Conservation (phyloP, 2,888 invertebrate genomes). For the Dryadula phaetusa region DNA sequence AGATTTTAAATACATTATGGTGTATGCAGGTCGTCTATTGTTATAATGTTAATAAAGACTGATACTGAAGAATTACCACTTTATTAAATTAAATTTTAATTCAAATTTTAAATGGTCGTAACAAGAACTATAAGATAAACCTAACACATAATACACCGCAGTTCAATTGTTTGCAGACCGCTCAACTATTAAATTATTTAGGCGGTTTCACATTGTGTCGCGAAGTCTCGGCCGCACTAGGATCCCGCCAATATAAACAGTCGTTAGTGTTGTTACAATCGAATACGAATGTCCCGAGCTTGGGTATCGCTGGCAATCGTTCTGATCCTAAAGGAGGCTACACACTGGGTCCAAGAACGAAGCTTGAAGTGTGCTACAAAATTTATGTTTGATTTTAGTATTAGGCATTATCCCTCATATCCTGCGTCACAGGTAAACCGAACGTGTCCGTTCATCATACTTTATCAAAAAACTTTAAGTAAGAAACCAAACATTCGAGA, state of each 20-base stretch:
- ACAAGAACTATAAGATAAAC: conserved; percentile 13
- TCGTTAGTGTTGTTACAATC: conserved; percentile 71
- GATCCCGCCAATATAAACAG: conserved; percentile 72
- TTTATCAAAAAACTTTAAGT: too few relatives aligned
- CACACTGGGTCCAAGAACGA: conserved; percentile 27
- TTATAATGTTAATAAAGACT: too few relatives aligned
- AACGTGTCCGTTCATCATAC: too few relatives aligned
- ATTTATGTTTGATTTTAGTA: neutral
- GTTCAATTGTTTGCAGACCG: conserved; percentile 65
- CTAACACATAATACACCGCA: conserved; percentile 19
- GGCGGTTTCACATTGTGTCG: conserved; percentile 79
- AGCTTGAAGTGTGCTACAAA: neutral
- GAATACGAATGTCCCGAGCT: conserved; percentile 54
- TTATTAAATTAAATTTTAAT: neutral
- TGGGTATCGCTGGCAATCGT: conserved; percentile 44
- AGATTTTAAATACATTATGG: too few relatives aligned
- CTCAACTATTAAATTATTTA: conserved; percentile 81
- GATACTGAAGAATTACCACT: too few relatives aligned
- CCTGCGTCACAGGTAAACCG: too few relatives aligned
- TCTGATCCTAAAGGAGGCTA: conserved; percentile 36
- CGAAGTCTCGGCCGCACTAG: conserved; percentile 58
- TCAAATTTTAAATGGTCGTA: neutral
- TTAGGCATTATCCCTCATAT: too few relatives aligned
- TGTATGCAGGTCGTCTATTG: too few relatives aligned
- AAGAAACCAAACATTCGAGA: too few relatives aligned